Evolutionary conservation across 2,888 invertebrate species (phyloP), one percentile per base, ranked within the genome.

Genomic region (Agonopterix heracliana): DNA sequence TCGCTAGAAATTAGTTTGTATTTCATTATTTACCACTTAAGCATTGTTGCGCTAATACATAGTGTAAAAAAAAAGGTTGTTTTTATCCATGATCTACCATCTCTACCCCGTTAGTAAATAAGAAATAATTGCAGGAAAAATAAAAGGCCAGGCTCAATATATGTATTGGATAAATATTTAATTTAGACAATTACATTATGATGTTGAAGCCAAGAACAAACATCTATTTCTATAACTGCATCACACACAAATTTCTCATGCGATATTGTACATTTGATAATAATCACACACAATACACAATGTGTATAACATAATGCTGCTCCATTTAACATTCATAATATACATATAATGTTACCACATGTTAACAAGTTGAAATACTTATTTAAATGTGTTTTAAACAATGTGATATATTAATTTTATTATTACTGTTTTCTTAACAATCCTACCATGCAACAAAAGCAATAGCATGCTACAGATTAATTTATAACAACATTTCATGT

Each of bases 131-230:
- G 9, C 10, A n/a, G 10, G 9, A 38, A 9, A 38, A 38, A 38
- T 38, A 38, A n/a, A 38, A 38, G n/a, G 38, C 9, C 38, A 38
- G n/a, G 10, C 9, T 38, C 10, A 38, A 38, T 55, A 55, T 69
- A 78, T 72, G 74, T 80, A 78, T 79, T 74, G 84, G 79, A 81
- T 87, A 87, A 82, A 86, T 85, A 83, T 87, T 81, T 86, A 87
- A 81, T 84, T 76, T 77, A 80, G 77, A 84, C 74, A 78, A 74
- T 76, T 84, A 87, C 82, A 85, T 77, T 81, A 76, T 79, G 71
- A 75, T 73, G 77, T 80, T 64, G 65, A 80, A 87, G 86, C 85
- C 74, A 74, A 76, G 73, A 78, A 77, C 76, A 78, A 80, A 80
- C 74, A 72, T 75, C 77, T 78, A 82, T 73, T 55, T 64, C 71